phyloP scores from a whole-genome alignment of 2,113 vertebrate species.

The Willisornis vidua region DNA sequence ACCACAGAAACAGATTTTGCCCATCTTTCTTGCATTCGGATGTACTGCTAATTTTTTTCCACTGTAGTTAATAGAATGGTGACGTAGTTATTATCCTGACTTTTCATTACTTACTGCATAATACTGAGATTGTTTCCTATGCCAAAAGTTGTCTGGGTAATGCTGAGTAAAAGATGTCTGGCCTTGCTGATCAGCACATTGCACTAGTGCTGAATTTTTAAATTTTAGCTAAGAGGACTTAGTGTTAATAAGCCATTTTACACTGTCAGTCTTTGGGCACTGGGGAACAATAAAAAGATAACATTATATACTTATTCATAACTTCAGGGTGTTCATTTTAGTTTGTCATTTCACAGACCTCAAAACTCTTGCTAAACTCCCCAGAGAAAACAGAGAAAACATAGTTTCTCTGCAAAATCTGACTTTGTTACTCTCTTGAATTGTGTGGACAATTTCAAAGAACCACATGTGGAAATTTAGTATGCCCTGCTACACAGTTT shows the following conservation, averaged over 20 bases:
- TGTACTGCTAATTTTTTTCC: background rate
- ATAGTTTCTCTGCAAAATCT: background rate
- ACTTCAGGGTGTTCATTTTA: background rate
- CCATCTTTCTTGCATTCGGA: background rate
- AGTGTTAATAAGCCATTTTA: background rate
- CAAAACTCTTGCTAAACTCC: background rate
- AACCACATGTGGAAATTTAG: background rate
- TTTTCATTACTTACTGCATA: background rate
- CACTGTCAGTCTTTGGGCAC: background rate
- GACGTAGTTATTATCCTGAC: background rate
- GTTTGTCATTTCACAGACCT: background rate
- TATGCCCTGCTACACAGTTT: background rate
- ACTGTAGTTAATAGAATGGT: background rate
- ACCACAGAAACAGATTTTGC: background rate
- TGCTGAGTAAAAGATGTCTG: background rate
- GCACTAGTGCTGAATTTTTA: background rate
- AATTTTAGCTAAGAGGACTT: background rate
- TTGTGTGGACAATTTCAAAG: background rate
- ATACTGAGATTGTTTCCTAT: background rate
- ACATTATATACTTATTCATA: background rate
- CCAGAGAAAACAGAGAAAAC: background rate
- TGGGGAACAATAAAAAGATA: background rate
- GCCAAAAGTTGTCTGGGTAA: background rate
- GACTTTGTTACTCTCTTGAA: background rate
- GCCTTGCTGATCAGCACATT: background rate